phyloP scores from a whole-genome alignment of 1,140 invertebrate species.

The Drosophila paulistorum region DNA sequence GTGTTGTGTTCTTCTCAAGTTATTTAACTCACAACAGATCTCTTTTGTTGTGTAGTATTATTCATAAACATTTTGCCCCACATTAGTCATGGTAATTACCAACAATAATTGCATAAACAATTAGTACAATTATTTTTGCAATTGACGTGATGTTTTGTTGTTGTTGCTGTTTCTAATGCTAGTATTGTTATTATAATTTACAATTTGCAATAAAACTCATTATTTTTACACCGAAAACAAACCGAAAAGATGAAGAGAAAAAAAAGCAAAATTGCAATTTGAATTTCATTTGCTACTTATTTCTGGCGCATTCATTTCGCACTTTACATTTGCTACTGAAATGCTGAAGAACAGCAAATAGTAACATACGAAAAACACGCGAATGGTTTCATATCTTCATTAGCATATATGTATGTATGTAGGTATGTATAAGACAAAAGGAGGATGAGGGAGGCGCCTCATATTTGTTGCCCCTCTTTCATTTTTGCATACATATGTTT shows the following conservation, averaged over 20 bases:
- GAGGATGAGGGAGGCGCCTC: background rate
- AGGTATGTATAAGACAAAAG: too few relatives aligned
- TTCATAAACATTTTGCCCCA: slow-evolving; percentile 70
- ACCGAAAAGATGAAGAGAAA: background rate
- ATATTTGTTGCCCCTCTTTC: slow-evolving; percentile 3
- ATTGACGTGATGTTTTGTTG: slow-evolving; percentile 53
- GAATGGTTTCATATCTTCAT: slow-evolving; percentile 35
- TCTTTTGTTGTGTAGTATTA: slow-evolving; percentile 28
- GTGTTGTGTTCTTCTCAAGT: slow-evolving; percentile 13
- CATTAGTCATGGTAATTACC: slow-evolving; percentile 79
- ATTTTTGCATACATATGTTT: slow-evolving; percentile 45
- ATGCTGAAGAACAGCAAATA: background rate
- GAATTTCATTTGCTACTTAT: slow-evolving; percentile 39
- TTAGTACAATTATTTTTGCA: slow-evolving; percentile 77
- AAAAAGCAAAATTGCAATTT: slow-evolving; percentile 36
- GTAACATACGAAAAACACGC: slow-evolving; percentile 41
- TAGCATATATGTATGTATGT: background rate
- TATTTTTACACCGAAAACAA: slow-evolving; percentile 44
- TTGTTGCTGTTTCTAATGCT: slow-evolving; percentile 3
- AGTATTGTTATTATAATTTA: slow-evolving; percentile 54
- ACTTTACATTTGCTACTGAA: background rate
- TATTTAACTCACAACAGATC: background rate
- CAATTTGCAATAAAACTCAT: slow-evolving; percentile 70
- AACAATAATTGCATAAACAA: slow-evolving; percentile 77
- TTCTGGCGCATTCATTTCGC: background rate